Conservation (phyloP, 2,797 vertebrate species). For the Clarias fuscus region DNA sequence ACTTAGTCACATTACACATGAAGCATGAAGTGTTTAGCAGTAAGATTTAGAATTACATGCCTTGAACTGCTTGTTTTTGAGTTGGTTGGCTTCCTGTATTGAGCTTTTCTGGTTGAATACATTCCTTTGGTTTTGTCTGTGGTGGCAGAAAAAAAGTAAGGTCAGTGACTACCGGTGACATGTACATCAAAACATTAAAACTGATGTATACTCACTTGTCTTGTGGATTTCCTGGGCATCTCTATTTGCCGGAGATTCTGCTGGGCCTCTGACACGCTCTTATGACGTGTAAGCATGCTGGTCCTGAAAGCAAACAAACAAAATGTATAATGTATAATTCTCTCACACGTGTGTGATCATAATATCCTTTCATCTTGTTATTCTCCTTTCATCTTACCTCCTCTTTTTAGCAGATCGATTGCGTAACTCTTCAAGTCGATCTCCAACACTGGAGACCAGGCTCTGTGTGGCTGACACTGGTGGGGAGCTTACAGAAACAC, state of each 20-base stretch:
- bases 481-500: constrained; percentile 74
- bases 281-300: constrained; percentile 83
- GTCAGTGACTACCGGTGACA: background rate
- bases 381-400: constrained; percentile 67
- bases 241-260: constrained; percentile 92
- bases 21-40: background rate
- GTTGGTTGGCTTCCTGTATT: constrained; percentile 55
- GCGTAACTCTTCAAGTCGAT: constrained; percentile 84
- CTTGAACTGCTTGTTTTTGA: constrained; percentile 83
- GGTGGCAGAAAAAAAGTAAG: constrained; percentile 14
- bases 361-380: background rate
- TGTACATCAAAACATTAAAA: background rate
- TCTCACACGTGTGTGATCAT: background rate
- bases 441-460: constrained; percentile 57
- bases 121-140: constrained; percentile 71
- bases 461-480: constrained; percentile 65
- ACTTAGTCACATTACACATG: background rate
- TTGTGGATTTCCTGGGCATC: constrained; percentile 79
- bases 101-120: constrained; percentile 65
- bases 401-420: constrained; percentile 84
- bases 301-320: constrained; percentile 69
- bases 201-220: constrained; percentile 73
- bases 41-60: constrained; percentile 64
- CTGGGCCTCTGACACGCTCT: constrained; percentile 86
- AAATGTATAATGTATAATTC: background rate